Base-by-base conservation (phyloP, 2,888 invertebrate species). In the Sminthurinus aureus region DNA sequence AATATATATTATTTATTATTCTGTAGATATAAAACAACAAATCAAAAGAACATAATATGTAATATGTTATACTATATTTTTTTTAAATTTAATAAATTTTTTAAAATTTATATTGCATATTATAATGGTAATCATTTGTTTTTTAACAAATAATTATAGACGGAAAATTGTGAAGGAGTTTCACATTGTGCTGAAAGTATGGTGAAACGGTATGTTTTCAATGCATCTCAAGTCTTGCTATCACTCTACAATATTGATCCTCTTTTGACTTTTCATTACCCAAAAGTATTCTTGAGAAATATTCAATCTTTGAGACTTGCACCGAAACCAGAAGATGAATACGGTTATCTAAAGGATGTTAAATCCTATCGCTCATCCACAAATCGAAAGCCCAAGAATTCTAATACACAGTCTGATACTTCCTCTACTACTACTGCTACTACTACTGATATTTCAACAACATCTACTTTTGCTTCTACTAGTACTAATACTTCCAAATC, bases 201-300 rank as follows among this genome's bases (percentile, higher is more conserved):
- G 18, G 83, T 83, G 0, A 83, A 83, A 26, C 77, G 77, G 1
- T 51, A 52, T 15, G 66, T 79, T 8, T 83, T 75, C 38, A 83
- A 83, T 50, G 51, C 71, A n/a, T 83, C 26, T 50, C 38, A 58
- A 50, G 26, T 83, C 4, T n/a, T 83, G 20, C 11, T 69, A 1
- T 20, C 67, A 0, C 67, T 69, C 20, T 69, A 69, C 9, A 20
- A 20, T 22, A 69, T 69, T 20, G 20, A n/a, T 20, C 67, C 67
- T 3, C 22, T 69, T 4, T 20, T 20, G 22, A n/a, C 4, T 20
- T 69, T 3, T 69, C 67, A 69, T 20, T 69, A 69, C 9, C 67
- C 67, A 58, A 18, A 58, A 58, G 58, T 58, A 58, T 38, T 38
- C 38, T 38, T 38, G 6, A 38, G 38, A 38, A 38, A 38, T 6